Percentiles rank a stretch among this genome's conserved stretches.
Evolutionary conservation across 30 jellyfish, hydroid and myxozoan genomes (phyloP).

Genomic region (Hydra vulgaris): DNA sequence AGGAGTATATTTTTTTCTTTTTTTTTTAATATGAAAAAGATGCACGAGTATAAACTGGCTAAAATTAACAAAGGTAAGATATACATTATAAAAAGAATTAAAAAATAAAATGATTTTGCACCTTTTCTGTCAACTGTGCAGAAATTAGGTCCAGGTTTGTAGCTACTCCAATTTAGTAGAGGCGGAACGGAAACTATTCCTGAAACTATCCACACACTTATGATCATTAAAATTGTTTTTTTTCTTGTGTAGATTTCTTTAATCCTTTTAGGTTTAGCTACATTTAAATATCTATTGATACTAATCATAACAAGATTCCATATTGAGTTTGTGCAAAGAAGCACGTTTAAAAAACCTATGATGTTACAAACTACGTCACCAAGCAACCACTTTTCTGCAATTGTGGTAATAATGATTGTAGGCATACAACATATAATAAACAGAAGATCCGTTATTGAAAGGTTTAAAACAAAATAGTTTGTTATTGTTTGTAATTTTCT

Average conservation of each 20-base stretch:
- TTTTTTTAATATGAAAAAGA: conserved; percentile 38
- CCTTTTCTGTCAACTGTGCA: conserved; percentile 81
- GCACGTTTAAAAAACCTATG: conserved; percentile 53
- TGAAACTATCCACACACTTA: conserved; percentile 60
- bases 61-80: conserved; percentile 50
- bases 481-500: conserved; percentile 62
- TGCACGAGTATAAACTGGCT: conserved; percentile 50
- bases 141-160: conserved; percentile 66
- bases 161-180: conserved; percentile 82
- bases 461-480: conserved; percentile 73
- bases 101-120: conserved; percentile 36
- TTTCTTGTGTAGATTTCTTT: conserved; percentile 48
- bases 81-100: conserved; percentile 43
- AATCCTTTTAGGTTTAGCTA: conserved; percentile 52
- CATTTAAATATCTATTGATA: conserved; percentile 76
- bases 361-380: conserved; percentile 63
- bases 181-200: conserved; percentile 50
- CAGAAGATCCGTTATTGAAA: conserved; percentile 83
- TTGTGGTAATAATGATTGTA: conserved; percentile 49
- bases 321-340: conserved; percentile 70
- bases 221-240: conserved; percentile 32
- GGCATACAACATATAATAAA: conserved; percentile 72
- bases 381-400: conserved; percentile 73
- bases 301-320: conserved; percentile 80
- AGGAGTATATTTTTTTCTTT: conserved; percentile 50